phyloP scores from a whole-genome alignment of 2,888 invertebrate genomes.

The Pyralis farinalis region DNA sequence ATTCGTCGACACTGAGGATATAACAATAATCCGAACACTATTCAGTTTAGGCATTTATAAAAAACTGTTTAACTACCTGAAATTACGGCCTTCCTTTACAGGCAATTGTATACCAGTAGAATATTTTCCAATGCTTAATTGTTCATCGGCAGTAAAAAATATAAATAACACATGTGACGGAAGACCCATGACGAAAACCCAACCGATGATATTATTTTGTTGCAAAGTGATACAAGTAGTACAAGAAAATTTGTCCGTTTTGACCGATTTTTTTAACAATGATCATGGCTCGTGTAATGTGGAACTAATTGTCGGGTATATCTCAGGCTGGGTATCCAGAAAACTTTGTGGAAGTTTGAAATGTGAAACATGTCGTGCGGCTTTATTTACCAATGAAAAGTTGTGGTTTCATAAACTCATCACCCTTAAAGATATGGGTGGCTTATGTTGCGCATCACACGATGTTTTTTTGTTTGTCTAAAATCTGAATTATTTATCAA shows the following conservation, averaged over 20 bases:
- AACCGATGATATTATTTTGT: too few species aligned
- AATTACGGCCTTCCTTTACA: conserved; percentile 11
- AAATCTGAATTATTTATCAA: conserved; percentile 3
- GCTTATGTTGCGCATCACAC: conserved; percentile 10
- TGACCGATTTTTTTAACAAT: too few species aligned
- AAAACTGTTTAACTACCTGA: conserved; percentile 11
- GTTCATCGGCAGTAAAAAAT: background rate
- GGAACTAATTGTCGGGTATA: too few species aligned
- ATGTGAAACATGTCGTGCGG: conserved; percentile 15
- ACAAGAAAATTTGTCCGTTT: too few species aligned
- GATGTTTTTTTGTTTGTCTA: conserved; percentile 7
- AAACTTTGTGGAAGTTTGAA: conserved; percentile 7
- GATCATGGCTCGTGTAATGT: too few species aligned
- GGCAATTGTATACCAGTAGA: conserved; percentile 13
- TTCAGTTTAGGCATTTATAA: conserved; percentile 13
- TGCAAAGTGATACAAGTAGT: too few species aligned
- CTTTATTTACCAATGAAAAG: conserved; percentile 11
- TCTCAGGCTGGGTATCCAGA: too few species aligned
- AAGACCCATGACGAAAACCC: background rate
- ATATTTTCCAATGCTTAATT: conserved; percentile 10
- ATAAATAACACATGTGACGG: background rate
- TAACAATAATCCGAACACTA: conserved; percentile 12
- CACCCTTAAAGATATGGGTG: conserved; percentile 12
- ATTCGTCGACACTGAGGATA: too few species aligned
- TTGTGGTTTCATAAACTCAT: conserved; percentile 18